Base-by-base conservation (phyloP, 1,140 invertebrate species). In the Bombus ignitus region DNA sequence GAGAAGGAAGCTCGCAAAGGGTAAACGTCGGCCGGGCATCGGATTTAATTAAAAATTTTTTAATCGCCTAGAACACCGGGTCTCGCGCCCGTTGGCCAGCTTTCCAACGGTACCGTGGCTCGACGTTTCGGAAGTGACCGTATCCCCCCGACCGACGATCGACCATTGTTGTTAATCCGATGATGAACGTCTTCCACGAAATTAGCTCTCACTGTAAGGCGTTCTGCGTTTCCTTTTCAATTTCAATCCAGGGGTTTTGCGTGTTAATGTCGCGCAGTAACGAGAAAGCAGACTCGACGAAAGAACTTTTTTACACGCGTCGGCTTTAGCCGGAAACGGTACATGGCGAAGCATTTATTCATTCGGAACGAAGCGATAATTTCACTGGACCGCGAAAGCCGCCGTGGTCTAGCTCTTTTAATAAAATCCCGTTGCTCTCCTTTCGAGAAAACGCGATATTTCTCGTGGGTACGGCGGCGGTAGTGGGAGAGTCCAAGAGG, bases 11-110 rank as follows among this genome's bases (percentile, higher is more conserved):
- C 15, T 8, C 42, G 81, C 59, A 35, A 53, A 83, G 28, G 32
- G 59, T 44, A 66, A 75, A 75, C 81, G 78, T 39, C 15, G 81
- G 15, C 28, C 18, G 0, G 42, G 57, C 37, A 42, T 44, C 13
- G 42, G 32, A 25, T 83, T 76, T 83, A 83, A 83, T 83, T 83
- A 83, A 83, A 83, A 78, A 68, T 68, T 68, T 68, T 83, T 83
- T 83, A 66, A 66, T 76, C 62, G 32, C 10, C 35, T n/a, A 12
- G n/a, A 59, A 65, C 42, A 65, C 8, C 28, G 25, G 25, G 5
- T 37, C 6, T 57, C 44, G 47, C 32, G 47, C 32, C 44, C 3
- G 32, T 76, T 28, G 22, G 10, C 44, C 10, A 76, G 37, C 74
- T 75, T 75, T 25, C 28, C 12, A 0, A 75, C 32, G 35, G n/a